Conservation (phyloP, 2,113 vertebrate genomes). For the Lampris megalopsis region DNA sequence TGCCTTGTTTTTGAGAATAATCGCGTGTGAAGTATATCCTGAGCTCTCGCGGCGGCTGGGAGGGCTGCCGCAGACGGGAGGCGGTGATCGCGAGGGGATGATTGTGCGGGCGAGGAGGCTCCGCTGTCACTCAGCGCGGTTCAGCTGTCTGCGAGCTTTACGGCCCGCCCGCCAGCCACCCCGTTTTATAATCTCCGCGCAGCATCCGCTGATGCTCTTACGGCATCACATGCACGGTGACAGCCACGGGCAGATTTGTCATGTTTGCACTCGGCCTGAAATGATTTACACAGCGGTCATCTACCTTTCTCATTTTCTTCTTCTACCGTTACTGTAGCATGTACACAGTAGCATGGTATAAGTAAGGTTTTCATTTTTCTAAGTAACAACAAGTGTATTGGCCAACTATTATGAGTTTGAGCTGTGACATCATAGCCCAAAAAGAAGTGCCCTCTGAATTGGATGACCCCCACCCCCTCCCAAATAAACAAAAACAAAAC, state of each 20-base stretch:
- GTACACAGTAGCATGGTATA: slow-evolving; percentile 25
- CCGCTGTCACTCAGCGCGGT: slow-evolving; percentile 51
- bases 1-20: slow-evolving; percentile 70
- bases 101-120: slow-evolving; percentile 48
- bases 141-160: slow-evolving; percentile 53
- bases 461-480: no score
- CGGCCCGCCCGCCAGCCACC: slow-evolving; percentile 41
- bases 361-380: slow-evolving; percentile 12
- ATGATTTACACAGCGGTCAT: background rate
- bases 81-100: slow-evolving; percentile 49
- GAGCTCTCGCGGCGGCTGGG: slow-evolving; percentile 52
- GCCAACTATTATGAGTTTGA: background rate
- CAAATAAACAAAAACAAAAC: no score
- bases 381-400: background rate
- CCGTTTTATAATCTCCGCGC: slow-evolving; percentile 29
- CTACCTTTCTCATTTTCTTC: slow-evolving; percentile 1
- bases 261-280: slow-evolving; percentile 45
- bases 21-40: slow-evolving; percentile 74
- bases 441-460: no score
- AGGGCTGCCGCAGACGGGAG: slow-evolving; percentile 16
- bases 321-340: background rate
- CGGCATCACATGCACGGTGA: slow-evolving; percentile 12
- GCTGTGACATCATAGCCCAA: no score
- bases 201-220: slow-evolving; percentile 10
- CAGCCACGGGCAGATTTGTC: slow-evolving; percentile 12